Evolutionary conservation across 2,888 invertebrate genomes (phyloP).

Genomic region (Idaea dimidiata): DNA sequence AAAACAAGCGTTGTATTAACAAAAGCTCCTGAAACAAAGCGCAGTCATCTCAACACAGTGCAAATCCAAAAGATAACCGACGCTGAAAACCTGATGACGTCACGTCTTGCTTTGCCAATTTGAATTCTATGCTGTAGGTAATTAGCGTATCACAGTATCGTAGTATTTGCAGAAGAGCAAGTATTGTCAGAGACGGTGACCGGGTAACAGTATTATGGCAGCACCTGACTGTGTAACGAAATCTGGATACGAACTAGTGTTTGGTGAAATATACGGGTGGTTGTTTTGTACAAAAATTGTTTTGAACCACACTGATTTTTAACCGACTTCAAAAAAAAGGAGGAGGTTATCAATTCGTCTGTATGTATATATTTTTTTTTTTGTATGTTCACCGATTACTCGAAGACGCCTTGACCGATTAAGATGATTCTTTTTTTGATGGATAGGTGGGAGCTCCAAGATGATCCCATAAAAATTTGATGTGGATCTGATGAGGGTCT

Average conservation of each 20-base stretch:
- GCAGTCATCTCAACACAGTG: not conserved
- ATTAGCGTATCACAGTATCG: not conserved
- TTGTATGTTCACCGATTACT: too few relatives aligned
- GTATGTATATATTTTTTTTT: too few relatives aligned
- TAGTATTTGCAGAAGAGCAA: not conserved
- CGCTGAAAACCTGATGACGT: not conserved
- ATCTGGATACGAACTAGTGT: not conserved
- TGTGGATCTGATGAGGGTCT: too few relatives aligned
- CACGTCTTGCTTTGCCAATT: not conserved
- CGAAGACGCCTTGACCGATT: too few relatives aligned
- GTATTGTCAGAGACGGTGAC: slow-evolving; percentile 15
- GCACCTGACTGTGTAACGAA: slow-evolving; percentile 26
- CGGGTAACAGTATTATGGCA: slow-evolving; percentile 27
- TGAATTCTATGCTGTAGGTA: not conserved
- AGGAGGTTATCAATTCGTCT: too few relatives aligned
- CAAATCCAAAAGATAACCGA: not conserved
- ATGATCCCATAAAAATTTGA: too few relatives aligned
- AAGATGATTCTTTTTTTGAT: too few relatives aligned
- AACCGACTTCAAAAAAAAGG: too few relatives aligned
- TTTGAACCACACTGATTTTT: too few relatives aligned
- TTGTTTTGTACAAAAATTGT: not conserved
- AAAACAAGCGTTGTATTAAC: not conserved
- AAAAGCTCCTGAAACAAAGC: not conserved
- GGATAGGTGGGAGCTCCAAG: too few relatives aligned
- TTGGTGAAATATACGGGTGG: not conserved